These are phyloP conservation scores for Eristalinus aeneus DNA, from an alignment of 2,888 invertebrate genomes.

Conservation along the genomic window DNA sequence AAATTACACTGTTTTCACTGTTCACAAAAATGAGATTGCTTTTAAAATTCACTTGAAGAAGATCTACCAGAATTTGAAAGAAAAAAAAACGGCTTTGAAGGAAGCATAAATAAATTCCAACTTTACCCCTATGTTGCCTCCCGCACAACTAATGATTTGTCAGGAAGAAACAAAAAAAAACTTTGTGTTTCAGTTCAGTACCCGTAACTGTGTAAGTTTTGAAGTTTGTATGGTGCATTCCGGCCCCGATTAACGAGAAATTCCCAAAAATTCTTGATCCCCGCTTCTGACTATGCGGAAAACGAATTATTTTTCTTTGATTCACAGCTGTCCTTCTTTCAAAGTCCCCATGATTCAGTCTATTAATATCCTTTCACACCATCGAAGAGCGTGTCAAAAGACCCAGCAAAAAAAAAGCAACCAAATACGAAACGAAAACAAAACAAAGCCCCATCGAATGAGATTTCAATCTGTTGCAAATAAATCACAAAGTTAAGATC, in stretches of 20 bases:
- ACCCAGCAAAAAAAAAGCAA: neutral
- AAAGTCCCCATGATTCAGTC: neutral
- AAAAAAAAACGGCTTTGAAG: too few relatives aligned
- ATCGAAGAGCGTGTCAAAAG: neutral
- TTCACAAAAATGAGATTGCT: too few relatives aligned
- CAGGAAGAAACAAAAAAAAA: too few relatives aligned
- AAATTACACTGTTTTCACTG: too few relatives aligned
- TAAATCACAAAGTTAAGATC: slow-evolving; percentile 64
- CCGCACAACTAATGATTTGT: too few relatives aligned
- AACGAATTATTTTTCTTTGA: neutral
- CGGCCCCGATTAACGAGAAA: neutral
- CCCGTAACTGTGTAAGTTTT: too few relatives aligned
- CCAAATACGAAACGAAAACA: neutral
- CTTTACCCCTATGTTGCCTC: too few relatives aligned
- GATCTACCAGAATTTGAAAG: too few relatives aligned
- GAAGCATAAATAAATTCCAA: too few relatives aligned
- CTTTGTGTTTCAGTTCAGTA: too few relatives aligned
- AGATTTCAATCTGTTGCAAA: slow-evolving; percentile 68
- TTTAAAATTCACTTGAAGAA: too few relatives aligned
- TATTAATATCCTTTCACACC: neutral
- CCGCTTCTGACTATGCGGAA: neutral
- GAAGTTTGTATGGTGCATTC: too few relatives aligned
- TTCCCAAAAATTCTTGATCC: neutral
- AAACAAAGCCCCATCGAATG: slow-evolving; percentile 16
- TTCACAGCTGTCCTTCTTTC: neutral